Percentiles rank a stretch among this genome's conserved stretches.
Evolutionary conservation across 1,140 invertebrate genomes (phyloP).

Genomic region (Papilio polyxenes): DNA sequence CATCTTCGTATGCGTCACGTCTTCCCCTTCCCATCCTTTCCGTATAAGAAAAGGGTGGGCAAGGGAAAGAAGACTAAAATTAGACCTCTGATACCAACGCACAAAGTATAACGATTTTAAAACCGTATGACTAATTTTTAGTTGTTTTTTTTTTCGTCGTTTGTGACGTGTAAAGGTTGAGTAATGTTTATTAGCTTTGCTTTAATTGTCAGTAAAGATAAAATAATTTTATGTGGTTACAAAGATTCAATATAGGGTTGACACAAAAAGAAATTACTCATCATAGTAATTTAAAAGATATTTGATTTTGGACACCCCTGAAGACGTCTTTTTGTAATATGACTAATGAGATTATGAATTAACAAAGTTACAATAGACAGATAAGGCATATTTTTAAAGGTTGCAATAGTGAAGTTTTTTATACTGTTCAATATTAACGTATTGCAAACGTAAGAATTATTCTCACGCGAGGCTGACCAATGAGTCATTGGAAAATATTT

Average conservation of each 20-base stretch:
- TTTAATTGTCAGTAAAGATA: neutral
- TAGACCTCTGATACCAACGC: no score
- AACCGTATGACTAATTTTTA: neutral
- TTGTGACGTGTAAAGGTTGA: neutral
- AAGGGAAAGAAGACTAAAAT: no score
- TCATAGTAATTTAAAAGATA: neutral
- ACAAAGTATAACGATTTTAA: neutral
- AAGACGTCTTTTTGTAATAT: neutral
- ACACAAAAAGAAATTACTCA: neutral
- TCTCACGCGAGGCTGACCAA: neutral
- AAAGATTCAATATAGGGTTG: neutral
- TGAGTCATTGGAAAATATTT: constrained; percentile 16
- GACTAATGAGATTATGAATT: neutral
- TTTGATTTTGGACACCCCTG: neutral
- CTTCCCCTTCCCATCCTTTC: no score
- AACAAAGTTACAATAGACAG: no score
- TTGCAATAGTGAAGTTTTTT: neutral
- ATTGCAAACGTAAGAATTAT: neutral
- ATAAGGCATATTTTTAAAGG: neutral
- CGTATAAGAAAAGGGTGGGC: no score
- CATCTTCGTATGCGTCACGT: no score
- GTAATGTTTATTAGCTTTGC: neutral
- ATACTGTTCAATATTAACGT: neutral
- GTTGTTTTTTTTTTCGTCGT: neutral
- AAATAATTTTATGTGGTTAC: neutral